These are phyloP conservation scores for Prunella himalayana DNA, from an alignment of 2,113 vertebrate species.

Conservation along the genomic window DNA sequence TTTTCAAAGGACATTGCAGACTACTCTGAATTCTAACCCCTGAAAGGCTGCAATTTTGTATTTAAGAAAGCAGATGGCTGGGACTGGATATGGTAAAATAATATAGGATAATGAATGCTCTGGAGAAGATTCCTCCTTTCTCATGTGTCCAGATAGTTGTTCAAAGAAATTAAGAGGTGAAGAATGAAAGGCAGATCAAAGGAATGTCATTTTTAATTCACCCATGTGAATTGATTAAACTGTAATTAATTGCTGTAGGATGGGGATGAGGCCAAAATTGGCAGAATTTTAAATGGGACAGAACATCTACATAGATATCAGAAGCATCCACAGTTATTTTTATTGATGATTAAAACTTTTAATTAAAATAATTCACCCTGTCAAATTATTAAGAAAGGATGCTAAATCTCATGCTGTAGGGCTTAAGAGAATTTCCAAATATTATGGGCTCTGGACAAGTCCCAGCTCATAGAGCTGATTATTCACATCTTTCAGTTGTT, in stretches of 20 bases:
- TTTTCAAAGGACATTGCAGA: not conserved
- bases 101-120: slow-evolving; percentile 15
- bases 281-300: not conserved
- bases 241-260: not conserved
- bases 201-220: not conserved
- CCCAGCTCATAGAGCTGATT: not conserved
- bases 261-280: not conserved
- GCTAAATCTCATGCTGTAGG: not conserved
- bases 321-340: not conserved
- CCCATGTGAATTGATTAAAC: slow-evolving; percentile 5
- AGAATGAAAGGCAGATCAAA: slow-evolving; percentile 34
- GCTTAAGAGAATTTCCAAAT: not conserved
- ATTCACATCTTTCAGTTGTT: not conserved
- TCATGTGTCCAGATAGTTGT: not conserved
- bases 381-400: not conserved
- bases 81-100: not conserved
- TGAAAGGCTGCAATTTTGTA: not conserved
- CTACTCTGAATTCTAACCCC: not conserved
- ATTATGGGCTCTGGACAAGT: not conserved
- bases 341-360: not conserved
- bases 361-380: not conserved
- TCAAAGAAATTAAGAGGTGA: slow-evolving; percentile 42
- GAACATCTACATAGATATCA: not conserved
- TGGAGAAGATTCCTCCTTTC: slow-evolving; percentile 11
- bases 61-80: slow-evolving; percentile 19